Percentiles rank a stretch among this genome's conserved stretches.
Evolutionary conservation across 2,888 invertebrate species (phyloP).

Genomic region (Brenthis daphne): DNA sequence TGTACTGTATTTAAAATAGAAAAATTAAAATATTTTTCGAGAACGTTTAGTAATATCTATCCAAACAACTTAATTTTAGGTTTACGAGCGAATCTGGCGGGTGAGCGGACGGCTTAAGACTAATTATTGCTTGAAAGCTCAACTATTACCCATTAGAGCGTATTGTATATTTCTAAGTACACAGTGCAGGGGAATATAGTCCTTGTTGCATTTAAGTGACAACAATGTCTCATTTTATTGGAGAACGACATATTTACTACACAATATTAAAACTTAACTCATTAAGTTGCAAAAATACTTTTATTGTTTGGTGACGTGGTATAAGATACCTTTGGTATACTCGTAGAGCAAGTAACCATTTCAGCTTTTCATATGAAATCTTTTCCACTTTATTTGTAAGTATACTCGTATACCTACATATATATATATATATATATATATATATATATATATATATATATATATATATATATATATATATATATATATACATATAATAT

Average conservation of each 20-base stretch:
- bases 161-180: slow-evolving; percentile 26
- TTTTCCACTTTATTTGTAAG: no score
- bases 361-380: no score
- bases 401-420: no score
- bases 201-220: slow-evolving; percentile 12
- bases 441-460: no score
- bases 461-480: no score
- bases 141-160: slow-evolving; percentile 28
- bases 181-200: slow-evolving; percentile 23
- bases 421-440: no score
- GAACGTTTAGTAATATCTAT: slow-evolving; percentile 24
- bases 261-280: no score
- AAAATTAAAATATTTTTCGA: slow-evolving; percentile 12
- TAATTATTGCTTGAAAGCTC: slow-evolving; percentile 33
- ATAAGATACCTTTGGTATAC: no score
- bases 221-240: slow-evolving; percentile 13
- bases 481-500: no score
- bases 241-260: not conserved
- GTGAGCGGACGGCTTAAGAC: slow-evolving; percentile 31
- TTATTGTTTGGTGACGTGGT: no score
- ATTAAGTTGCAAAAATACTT: no score
- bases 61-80: slow-evolving; percentile 32
- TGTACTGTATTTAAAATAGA: not conserved
- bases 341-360: no score
- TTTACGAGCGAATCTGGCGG: slow-evolving; percentile 31